Percentiles rank a stretch among this genome's conserved stretches.
Evolutionary conservation across 2,113 vertebrate genomes (phyloP).

Genomic region (Cavia aperea): DNA sequence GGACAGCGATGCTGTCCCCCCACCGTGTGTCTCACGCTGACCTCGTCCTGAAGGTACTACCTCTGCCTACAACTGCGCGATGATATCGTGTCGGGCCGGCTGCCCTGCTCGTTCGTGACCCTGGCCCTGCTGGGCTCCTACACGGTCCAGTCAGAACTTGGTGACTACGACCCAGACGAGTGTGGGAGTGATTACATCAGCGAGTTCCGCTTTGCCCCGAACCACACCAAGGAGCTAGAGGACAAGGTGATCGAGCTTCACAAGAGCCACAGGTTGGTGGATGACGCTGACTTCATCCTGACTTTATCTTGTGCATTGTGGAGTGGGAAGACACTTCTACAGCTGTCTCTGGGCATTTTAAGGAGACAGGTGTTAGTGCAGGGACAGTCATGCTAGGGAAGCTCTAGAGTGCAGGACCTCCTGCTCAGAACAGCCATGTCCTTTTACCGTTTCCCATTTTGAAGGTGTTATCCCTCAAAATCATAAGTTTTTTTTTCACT

Average conservation of each 20-base stretch:
- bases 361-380: fast-evolving
- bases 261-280: conserved; percentile 91
- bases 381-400: neutral
- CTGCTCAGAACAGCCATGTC: neutral
- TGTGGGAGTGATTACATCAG: conserved; percentile 88
- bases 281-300: fast-evolving
- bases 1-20: fast-evolving
- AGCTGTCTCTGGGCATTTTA: neutral
- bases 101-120: conserved; percentile 96
- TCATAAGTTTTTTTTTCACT: neutral
- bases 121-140: conserved; percentile 93
- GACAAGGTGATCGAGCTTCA: conserved; percentile 96
- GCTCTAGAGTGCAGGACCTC: neutral
- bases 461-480: neutral
- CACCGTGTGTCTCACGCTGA: neutral
- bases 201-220: conserved; percentile 92
- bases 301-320: fast-evolving
- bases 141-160: conserved; percentile 92
- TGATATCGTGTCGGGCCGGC: conserved; percentile 91
- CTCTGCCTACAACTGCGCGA: conserved; percentile 94
- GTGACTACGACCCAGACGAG: conserved; percentile 92
- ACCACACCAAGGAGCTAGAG: conserved; percentile 94
- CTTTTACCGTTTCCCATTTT: neutral
- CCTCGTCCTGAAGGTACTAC: conserved; percentile 85
- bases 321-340: neutral